Evolutionary conservation across 2,113 vertebrate genomes (phyloP).

Genomic region (Oostethus manadensis): DNA sequence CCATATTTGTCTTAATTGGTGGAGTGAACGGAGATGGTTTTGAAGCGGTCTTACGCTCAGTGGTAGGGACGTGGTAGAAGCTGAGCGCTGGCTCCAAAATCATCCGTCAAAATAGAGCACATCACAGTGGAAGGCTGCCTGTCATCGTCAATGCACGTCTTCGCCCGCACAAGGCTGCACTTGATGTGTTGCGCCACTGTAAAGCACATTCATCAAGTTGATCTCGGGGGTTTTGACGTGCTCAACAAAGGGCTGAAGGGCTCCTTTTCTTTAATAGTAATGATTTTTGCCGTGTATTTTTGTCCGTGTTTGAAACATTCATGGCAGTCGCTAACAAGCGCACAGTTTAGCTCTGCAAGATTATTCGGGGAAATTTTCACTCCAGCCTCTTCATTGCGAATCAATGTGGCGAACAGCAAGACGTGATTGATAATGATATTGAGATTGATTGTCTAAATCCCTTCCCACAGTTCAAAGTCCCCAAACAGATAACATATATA

Average conservation of each 20-base stretch:
- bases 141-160: constrained; percentile 56
- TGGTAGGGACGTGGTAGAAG: neutral
- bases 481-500: constrained; percentile 74
- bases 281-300: constrained; percentile 15
- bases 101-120: neutral
- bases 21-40: neutral
- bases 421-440: constrained; percentile 85
- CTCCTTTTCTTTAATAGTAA: constrained; percentile 4
- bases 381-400: constrained; percentile 76
- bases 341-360: constrained; percentile 76
- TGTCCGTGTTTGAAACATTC: neutral
- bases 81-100: neutral
- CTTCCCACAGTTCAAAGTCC: constrained; percentile 78
- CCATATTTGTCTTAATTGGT: constrained; percentile 3
- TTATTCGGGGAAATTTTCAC: constrained; percentile 83
- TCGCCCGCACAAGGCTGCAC: constrained; percentile 72
- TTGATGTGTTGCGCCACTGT: constrained; percentile 61
- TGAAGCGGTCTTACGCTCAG: neutral
- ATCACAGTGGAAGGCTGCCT: constrained; percentile 4
- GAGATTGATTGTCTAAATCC: constrained; percentile 86
- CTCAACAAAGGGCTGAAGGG: constrained; percentile 17
- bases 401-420: constrained; percentile 76
- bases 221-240: constrained; percentile 36
- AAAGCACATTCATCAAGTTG: constrained; percentile 58
- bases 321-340: constrained; percentile 57